Evolutionary conservation across 1,140 invertebrate species (phyloP), one percentile per base, ranked within the genome.

Genomic region (Apis florea): DNA sequence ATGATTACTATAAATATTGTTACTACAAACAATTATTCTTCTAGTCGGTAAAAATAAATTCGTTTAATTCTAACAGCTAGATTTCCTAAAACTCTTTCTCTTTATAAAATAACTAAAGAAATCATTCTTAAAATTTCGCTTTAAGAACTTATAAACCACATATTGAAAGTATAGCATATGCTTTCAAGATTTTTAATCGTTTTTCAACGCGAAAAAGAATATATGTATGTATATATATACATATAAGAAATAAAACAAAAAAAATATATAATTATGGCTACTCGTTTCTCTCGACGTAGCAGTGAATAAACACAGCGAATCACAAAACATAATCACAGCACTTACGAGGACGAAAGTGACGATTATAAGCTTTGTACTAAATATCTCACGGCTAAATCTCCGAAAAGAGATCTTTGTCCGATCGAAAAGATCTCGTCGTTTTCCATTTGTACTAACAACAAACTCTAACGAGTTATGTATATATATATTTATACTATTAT

Each of bases 311-410:
- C 40, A 64, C 69, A 80, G 78, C 40, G 58, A 61, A 58, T 59
- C 19, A 54, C 59, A 70, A 80, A 61, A 73, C 78, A 31, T 74
- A 80, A 80, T 80, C 79, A 80, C 79, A 80, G 79, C 79, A 47
- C 61, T 74, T 64, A 26, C 53, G 79, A 74, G 79, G 79, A 80
- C 79, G 61, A 80, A 75, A 80, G 71, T 31, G 79, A 40, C 61
- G 71, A 40, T 74, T 59, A 58, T 49, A 80, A 80, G 79, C 61
- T 80, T 80, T 80, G 79, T 80, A 80, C 79, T 80, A 80, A 80
- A 79, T 40, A 40, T 75, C 69, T 75, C 59, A 58, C 71, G 70
- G 70, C 61, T 80, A 58, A 75, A 74, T 64, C 70, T n/a, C 26
- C 40, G 40, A 26, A 56, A 54, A 58, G 24, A n/a, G 17, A 26